Base-by-base conservation (phyloP, 2,888 invertebrate species). In the Trachelus troglodyta region DNA sequence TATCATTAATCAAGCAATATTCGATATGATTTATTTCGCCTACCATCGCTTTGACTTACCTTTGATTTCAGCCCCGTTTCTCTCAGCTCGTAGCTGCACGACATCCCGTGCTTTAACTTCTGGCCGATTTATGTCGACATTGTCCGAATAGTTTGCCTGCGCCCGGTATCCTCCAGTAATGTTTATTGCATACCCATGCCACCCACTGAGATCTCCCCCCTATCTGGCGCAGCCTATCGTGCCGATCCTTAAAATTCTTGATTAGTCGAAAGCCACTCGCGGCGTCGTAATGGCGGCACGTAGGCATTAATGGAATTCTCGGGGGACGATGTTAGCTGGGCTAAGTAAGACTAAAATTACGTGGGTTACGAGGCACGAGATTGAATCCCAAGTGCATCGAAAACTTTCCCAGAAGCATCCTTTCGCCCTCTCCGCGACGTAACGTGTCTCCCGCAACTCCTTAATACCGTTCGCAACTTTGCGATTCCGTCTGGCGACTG, bases 121-220 rank as follows among this genome's bases (percentile, higher is more conserved):
- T 73, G 73, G 23, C 78, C 75, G 80, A 81, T 80, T 82, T 82
- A 79, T 77, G 83, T 79, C 80, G 79, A 79, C 82, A 83, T 85
- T 83, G 82, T 73, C 81, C 75, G 80, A 84, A 85, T 84, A 85
- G 82, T 84, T 83, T 77, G 79, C 79, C 80, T 78, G 76, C 79
- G 78, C 76, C 75, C 79, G 81, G 76, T 79, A 69, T 76, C 74
- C 77, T 78, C 81, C 81, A 85, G 80, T 79, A 81, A 82, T 85
- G 82, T 85, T 84, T 86, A 85, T 85, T 86, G 85, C 86, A 86
- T 85, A 85, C 83, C 85, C 76, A 86, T 85, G 83, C 78, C 78
- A 69, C 69, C 75, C 23, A 37, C 69, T 37, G 34, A 75, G 69
- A 35, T 30, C 69, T 75, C 12, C 12, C 34, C 11, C 12, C 34